Percentiles rank a stretch among this genome's conserved stretches.
Conservation (phyloP, 2,797 vertebrate genomes). For the Cossypha heuglini region DNA sequence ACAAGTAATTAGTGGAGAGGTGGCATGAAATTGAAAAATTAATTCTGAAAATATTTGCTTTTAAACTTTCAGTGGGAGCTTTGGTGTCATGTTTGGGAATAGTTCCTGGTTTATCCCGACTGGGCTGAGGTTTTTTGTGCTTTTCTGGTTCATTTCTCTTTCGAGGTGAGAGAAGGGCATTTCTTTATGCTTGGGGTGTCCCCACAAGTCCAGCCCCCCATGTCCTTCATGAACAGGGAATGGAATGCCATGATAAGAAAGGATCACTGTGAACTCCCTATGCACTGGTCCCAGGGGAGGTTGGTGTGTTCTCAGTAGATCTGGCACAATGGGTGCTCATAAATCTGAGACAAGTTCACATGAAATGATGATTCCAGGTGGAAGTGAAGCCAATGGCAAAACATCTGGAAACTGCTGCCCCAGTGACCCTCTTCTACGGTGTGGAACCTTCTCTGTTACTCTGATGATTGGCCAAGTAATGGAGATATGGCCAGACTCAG, state of each 20-base stretch:
- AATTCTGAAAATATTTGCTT: slow-evolving; percentile 38
- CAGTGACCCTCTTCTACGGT: neutral
- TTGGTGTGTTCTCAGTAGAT: neutral
- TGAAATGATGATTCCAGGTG: neutral
- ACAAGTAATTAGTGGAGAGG: slow-evolving; percentile 18
- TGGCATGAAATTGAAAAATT: slow-evolving; percentile 50
- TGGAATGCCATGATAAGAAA: neutral
- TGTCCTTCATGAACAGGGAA: rapidly evolving
- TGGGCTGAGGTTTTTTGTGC: neutral
- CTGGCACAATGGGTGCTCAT: neutral
- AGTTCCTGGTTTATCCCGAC: neutral
- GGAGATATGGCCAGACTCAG: neutral
- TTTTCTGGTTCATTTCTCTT: neutral
- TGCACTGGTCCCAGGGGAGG: neutral
- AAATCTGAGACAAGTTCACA: rapidly evolving
- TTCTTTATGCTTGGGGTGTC: neutral
- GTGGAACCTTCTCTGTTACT: neutral
- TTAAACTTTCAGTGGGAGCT: neutral
- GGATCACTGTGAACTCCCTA: neutral
- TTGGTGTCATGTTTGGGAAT: neutral
- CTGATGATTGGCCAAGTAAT: neutral
- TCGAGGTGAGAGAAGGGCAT: neutral
- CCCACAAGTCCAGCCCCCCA: too few species aligned
- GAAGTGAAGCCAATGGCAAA: neutral
- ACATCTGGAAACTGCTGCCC: neutral